A percentile compares a stretch with the other conserved stretches of the same genome.
Conservation (phyloP, 2,113 vertebrate species). For the Hemichromis elongatus region DNA sequence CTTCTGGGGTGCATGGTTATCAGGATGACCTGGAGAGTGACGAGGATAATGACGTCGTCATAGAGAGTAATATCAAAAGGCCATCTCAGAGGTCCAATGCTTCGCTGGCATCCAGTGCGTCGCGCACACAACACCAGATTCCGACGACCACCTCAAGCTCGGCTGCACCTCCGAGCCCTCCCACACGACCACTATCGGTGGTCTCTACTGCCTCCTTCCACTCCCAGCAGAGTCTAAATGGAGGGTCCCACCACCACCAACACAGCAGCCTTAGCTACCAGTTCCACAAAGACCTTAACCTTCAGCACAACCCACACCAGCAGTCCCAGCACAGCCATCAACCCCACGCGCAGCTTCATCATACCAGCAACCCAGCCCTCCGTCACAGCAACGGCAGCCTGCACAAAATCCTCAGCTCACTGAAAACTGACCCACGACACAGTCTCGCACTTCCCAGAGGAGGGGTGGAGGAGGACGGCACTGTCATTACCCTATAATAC, state of each 20-base stretch:
- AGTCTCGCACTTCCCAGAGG: conserved; percentile 89
- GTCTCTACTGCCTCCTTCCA: conserved; percentile 79
- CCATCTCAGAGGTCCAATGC: conserved; percentile 73
- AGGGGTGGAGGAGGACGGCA: conserved; percentile 94
- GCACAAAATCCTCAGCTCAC: conserved; percentile 89
- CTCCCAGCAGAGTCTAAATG: conserved; percentile 80
- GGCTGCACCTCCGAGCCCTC: conserved; percentile 58
- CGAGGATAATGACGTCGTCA: conserved; percentile 91
- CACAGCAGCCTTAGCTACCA: conserved; percentile 76
- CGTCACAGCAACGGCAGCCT: conserved; percentile 87
- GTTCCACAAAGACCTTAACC: conserved; percentile 81
- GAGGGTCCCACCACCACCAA: conserved; percentile 58
- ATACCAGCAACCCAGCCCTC: conserved; percentile 74
- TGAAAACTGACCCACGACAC: conserved; percentile 91
- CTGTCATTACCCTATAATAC: conserved; percentile 93
- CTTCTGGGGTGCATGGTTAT: conserved; percentile 78
- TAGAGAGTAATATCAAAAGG: conserved; percentile 83
- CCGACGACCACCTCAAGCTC: not conserved
- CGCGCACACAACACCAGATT: conserved; percentile 48
- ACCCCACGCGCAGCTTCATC: conserved; percentile 48
- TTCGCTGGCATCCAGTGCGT: conserved; percentile 55
- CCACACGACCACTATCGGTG: conserved; percentile 64
- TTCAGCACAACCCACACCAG: conserved; percentile 67
- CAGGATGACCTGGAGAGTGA: conserved; percentile 93
- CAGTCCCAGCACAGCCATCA: conserved; percentile 59